Evolutionary conservation across 2,797 vertebrate species (phyloP), one percentile per base, ranked within the genome.

Genomic region (Centroberyx gerrardi): DNA sequence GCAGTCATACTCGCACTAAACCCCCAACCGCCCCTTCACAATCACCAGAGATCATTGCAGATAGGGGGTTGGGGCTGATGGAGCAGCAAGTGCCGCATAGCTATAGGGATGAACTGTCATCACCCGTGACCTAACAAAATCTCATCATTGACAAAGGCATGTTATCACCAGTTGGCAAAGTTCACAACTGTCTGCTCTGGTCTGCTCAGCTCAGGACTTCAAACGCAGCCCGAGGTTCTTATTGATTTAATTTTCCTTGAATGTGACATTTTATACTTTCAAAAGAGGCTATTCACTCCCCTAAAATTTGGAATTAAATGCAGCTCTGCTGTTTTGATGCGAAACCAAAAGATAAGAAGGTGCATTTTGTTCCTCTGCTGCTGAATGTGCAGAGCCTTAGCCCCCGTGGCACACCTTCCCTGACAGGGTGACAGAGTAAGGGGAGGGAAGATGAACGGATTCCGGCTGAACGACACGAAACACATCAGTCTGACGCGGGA

Each of bases 31-130:
- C 48, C 52, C 66, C 65, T 55, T 42, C n/a, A 22, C 61, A 55
- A 33, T 68, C 76, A 81, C 36, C 70, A 31, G 58, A 80, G 72
- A 78, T 72, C 67, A 58, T 36, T 56, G 66, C 17, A 1, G 52
- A 75, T 31, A 56, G 51, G 40, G 80, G 62, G 62, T 59, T 29
- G 33, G 67, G 78, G 76, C 77, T 76, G 62, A 9, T 46, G 63
- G 28, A 18, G 22, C 62, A 79, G 65, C 74, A 44, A 82, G 67
- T 68, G 80, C 78, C 76, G 54, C 69, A 86, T 63, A 65, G 81
- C 75, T 67, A 60, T 69, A 69, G 79, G 71, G 71, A 72, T 74
- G 78, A 87, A 68, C 86, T 83, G 87, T 92, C 88, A 88, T 68
- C 87, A 76, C 68, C 62, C 65, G 22, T 78, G 82, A 86, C 81